Evolutionary conservation across 2,113 vertebrate species (phyloP).

Genomic region (Brienomyrus brachyistius): DNA sequence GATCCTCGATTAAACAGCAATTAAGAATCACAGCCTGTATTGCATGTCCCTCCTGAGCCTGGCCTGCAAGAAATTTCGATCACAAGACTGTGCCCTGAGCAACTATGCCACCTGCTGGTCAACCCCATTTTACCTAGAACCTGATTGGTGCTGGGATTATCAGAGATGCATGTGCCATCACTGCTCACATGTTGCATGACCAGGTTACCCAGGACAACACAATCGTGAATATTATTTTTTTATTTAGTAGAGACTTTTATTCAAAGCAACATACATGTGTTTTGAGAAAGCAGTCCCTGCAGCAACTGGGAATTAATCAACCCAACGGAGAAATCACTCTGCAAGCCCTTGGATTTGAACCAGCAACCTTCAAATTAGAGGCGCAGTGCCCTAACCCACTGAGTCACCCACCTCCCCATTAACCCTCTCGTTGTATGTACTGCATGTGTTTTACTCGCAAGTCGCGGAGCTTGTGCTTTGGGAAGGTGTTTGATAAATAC

Average conservation of each 20-base stretch:
- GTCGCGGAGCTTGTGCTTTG: conserved; percentile 33
- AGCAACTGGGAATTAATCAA: neutral
- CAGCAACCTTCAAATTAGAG: neutral
- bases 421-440: neutral
- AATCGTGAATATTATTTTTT: neutral
- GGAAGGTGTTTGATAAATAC: conserved; percentile 56
- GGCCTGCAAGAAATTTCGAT: neutral
- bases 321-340: neutral
- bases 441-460: neutral
- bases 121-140: neutral
- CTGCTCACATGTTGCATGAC: neutral
- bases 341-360: neutral
- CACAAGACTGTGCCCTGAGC: neutral
- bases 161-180: neutral
- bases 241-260: neutral
- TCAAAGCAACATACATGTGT: neutral
- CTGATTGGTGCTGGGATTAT: neutral
- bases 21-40: neutral
- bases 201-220: neutral
- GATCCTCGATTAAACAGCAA: conserved; percentile 11
- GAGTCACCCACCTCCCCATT: neutral
- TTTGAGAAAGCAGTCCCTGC: neutral
- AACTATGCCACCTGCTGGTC: neutral
- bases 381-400: neutral
- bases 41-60: neutral